phyloP scores from a whole-genome alignment of 2,888 invertebrate genomes.

The Thymelicus lineola region DNA sequence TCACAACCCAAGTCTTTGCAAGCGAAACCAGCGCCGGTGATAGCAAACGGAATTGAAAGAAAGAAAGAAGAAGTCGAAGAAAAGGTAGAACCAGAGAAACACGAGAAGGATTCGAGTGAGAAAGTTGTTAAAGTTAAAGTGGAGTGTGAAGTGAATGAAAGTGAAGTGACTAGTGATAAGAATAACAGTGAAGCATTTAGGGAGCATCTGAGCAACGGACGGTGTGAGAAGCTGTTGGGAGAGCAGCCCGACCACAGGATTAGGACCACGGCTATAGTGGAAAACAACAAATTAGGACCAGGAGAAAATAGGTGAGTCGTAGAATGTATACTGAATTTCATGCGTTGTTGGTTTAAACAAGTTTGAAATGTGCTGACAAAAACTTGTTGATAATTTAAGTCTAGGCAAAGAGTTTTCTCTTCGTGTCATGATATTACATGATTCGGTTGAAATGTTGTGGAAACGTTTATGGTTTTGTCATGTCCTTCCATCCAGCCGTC shows the following conservation, averaged over 20 bases:
- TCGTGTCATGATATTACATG: no score
- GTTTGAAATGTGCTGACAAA: no score
- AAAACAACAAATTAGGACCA: constrained; percentile 85
- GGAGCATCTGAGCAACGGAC: constrained; percentile 86
- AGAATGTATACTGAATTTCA: background rate
- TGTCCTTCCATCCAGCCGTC: no score
- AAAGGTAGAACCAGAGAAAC: constrained; percentile 68
- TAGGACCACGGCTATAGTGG: constrained; percentile 86
- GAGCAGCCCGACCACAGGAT: constrained; percentile 86
- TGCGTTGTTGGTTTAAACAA: no score
- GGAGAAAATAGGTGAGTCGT: constrained; percentile 85
- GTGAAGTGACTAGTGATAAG: constrained; percentile 73
- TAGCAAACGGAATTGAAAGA: constrained; percentile 72
- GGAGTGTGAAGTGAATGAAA: constrained; percentile 63
- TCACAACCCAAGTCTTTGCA: constrained; percentile 75
- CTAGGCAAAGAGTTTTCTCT: no score
- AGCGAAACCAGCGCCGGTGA: constrained; percentile 76
- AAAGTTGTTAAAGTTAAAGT: constrained; percentile 67
- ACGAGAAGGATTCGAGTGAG: constrained; percentile 76
- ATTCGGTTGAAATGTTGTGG: no score
- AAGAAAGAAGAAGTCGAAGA: constrained; percentile 56
- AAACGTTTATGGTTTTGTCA: no score
- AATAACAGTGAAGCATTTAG: constrained; percentile 75
- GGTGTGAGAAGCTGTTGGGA: constrained; percentile 90
- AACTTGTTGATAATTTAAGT: no score